A percentile compares a stretch with the other conserved stretches of the same genome.
Evolutionary conservation across 2,888 invertebrate genomes (phyloP).

Genomic region (Stenotaenia linearis): DNA sequence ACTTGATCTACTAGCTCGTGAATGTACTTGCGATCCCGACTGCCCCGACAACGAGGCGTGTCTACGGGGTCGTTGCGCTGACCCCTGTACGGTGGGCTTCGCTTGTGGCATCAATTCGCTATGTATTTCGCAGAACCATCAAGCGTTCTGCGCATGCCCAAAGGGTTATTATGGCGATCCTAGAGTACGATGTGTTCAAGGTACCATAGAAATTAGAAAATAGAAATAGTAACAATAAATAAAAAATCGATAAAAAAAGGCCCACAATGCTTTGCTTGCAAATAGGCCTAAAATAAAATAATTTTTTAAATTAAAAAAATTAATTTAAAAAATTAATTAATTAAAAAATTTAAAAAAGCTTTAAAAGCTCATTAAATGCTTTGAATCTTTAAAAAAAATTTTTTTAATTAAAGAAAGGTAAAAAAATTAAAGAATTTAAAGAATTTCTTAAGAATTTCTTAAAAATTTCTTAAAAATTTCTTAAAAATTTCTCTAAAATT

Average conservation of each 20-base stretch:
- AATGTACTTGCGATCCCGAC: slow-evolving; percentile 40
- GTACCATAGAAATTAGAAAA: not conserved
- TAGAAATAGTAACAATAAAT: not conserved
- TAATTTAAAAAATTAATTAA: not conserved
- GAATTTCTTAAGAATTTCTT: not conserved
- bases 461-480: not conserved
- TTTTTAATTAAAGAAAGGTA: too few species aligned
- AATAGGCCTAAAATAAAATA: not conserved
- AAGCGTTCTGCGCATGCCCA: slow-evolving; percentile 76
- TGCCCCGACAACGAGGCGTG: slow-evolving; percentile 54
- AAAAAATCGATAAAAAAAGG: not conserved
- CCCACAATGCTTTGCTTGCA: not conserved
- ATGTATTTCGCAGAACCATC: slow-evolving; percentile 78
- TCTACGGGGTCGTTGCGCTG: slow-evolving; percentile 70
- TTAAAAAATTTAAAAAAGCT: not conserved
- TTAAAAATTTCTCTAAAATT: not conserved
- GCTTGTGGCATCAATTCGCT: slow-evolving; percentile 82
- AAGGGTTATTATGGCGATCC: slow-evolving; percentile 59
- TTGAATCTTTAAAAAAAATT: not conserved
- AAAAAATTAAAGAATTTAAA: not conserved
- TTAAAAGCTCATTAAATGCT: not conserved
- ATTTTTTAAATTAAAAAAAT: not conserved
- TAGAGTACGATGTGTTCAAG: slow-evolving; percentile 34
- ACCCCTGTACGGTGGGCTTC: slow-evolving; percentile 57
- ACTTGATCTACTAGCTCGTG: slow-evolving; percentile 4